Evolutionary conservation across 2,888 invertebrate genomes (phyloP).

Genomic region (Tryphoninae sp.): DNA sequence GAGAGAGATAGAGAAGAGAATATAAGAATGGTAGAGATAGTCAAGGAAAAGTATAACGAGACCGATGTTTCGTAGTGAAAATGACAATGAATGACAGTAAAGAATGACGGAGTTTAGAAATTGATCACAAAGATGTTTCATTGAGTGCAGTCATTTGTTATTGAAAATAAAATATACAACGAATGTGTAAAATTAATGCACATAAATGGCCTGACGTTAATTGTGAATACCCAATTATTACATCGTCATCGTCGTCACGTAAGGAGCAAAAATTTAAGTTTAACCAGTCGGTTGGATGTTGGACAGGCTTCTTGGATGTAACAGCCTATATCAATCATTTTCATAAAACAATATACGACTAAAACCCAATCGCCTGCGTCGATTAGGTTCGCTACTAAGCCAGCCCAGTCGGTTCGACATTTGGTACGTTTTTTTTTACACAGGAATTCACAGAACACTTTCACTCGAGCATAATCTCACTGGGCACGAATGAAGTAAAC

Average conservation of each 20-base stretch:
- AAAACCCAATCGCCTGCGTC: too few species aligned
- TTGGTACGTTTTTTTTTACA: not conserved
- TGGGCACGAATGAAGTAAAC: too few species aligned
- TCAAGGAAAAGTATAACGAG: conserved; percentile 36
- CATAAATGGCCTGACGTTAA: conserved; percentile 34
- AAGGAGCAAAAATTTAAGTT: not conserved
- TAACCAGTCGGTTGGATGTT: too few species aligned
- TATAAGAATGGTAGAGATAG: conserved; percentile 17
- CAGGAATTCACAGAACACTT: not conserved
- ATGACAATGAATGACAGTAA: conserved; percentile 49
- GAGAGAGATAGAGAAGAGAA: not conserved
- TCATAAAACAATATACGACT: too few species aligned
- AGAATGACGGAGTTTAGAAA: conserved; percentile 44
- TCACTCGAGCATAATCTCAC: not conserved
- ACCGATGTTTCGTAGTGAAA: conserved; percentile 33
- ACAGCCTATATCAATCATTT: too few species aligned
- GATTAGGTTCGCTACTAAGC: not conserved
- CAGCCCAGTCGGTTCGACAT: not conserved
- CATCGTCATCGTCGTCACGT: conserved; percentile 37
- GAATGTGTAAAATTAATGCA: conserved; percentile 18
- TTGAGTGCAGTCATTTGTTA: conserved; percentile 38
- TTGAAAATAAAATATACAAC: conserved; percentile 3
- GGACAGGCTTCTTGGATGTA: too few species aligned
- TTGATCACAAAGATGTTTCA: conserved; percentile 21
- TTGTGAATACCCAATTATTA: conserved; percentile 21